Conservation (phyloP, 2,888 invertebrate genomes). For the Macrophya alboannulata region DNA sequence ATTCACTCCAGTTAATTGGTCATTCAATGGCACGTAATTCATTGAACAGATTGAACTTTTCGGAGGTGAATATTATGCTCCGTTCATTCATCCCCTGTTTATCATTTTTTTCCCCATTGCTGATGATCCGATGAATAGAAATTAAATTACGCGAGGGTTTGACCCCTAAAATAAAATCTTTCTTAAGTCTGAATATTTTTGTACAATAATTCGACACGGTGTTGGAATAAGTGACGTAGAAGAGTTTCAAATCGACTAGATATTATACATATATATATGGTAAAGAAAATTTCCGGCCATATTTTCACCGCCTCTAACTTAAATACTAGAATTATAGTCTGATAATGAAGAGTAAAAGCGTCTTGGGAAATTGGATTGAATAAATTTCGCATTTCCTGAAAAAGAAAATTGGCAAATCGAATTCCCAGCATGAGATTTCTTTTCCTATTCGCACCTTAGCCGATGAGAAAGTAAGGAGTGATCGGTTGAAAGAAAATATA, state of each 20-base stretch:
- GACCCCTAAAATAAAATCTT: neutral
- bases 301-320: slow-evolving; percentile 36
- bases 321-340: slow-evolving; percentile 28
- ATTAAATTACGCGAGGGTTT: neutral
- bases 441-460: slow-evolving; percentile 8
- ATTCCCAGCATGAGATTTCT: slow-evolving; percentile 19
- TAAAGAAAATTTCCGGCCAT: slow-evolving; percentile 39
- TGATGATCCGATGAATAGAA: neutral
- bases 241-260: neutral
- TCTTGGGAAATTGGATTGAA: slow-evolving; percentile 51
- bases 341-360: slow-evolving; percentile 48
- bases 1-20: slow-evolving; percentile 1
- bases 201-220: neutral
- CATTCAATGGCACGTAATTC: neutral
- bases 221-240: neutral
- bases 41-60: neutral
- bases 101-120: neutral
- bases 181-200: neutral
- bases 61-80: neutral
- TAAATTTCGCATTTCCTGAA: slow-evolving; percentile 37
- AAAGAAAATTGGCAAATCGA: slow-evolving; percentile 43
- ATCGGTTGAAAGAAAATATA: neutral
- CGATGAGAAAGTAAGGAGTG: neutral
- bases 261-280: neutral
- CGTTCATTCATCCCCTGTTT: neutral